Percentiles rank a stretch among this genome's conserved stretches.
phyloP scores from a whole-genome alignment of 92 coral and sea anemone genomes.

The Paragorgia papillata region DNA sequence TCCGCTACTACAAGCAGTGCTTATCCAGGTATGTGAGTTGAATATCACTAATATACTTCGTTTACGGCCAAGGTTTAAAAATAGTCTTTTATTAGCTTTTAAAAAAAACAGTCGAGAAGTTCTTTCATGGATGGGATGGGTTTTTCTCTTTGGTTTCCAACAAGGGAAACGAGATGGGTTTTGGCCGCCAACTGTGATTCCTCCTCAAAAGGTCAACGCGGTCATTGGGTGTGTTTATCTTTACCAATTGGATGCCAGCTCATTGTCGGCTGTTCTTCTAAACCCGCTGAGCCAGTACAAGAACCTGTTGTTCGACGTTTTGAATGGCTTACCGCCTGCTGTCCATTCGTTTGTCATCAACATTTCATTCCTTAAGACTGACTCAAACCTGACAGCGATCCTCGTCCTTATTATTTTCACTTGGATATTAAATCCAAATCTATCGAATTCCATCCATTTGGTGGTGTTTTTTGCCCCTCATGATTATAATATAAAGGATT shows the following conservation, averaged over 20 bases:
- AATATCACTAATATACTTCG: conserved; percentile 12
- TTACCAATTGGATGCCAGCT: conserved; percentile 35
- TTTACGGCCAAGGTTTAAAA: conserved; percentile 13
- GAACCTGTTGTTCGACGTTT: conserved; percentile 27
- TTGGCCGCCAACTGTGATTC: conserved; percentile 15
- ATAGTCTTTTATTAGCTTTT: not conserved
- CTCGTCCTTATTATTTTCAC: not conserved
- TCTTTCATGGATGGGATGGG: too few relatives aligned
- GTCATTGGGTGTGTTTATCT: conserved; percentile 45
- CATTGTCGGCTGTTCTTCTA: conserved; percentile 26
- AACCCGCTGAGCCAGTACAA: conserved; percentile 34
- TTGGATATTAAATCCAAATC: too few relatives aligned
- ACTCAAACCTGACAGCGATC: not conserved
- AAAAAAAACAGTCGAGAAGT: conserved; percentile 30
- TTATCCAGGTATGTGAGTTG: conserved; percentile 13
- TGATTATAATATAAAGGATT: too few relatives aligned
- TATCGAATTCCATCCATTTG: too few relatives aligned
- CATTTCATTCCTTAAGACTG: conserved; percentile 4
- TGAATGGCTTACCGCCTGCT: conserved; percentile 30
- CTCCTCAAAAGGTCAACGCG: conserved; percentile 38
- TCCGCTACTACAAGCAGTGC: conserved; percentile 71
- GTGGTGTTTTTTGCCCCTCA: too few relatives aligned
- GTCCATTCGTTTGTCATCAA: conserved; percentile 39
- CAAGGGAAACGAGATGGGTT: too few relatives aligned
- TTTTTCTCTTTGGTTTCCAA: too few relatives aligned